A percentile compares a stretch with the other conserved stretches of the same genome.
phyloP scores from a whole-genome alignment of 1,140 invertebrate species.

The Phymastichus coffea region DNA sequence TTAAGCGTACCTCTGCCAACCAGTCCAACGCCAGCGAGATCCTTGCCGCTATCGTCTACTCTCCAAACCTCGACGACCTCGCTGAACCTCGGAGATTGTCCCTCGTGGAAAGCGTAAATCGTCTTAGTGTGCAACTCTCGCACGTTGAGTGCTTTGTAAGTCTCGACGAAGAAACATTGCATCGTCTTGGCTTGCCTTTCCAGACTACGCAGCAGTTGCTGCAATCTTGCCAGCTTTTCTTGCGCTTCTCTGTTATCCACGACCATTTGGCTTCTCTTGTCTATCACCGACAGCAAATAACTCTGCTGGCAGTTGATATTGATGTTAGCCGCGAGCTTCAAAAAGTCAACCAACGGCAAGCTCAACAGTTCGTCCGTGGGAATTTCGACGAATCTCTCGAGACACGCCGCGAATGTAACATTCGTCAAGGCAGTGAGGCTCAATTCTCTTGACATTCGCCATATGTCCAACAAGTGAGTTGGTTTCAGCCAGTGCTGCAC shows the following conservation, averaged over 20 bases:
- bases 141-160: not conserved
- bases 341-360: slow-evolving; percentile 24
- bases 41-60: slow-evolving; percentile 28
- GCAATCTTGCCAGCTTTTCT: not conserved
- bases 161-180: slow-evolving; percentile 22
- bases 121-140: not conserved
- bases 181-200: slow-evolving; percentile 8
- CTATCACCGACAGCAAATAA: no score
- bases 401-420: slow-evolving; percentile 25
- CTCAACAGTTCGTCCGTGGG: slow-evolving; percentile 15
- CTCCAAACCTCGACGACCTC: slow-evolving; percentile 29
- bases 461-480: slow-evolving; percentile 31
- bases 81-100: slow-evolving; percentile 20
- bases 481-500: slow-evolving; percentile 29
- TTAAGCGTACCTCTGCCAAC: slow-evolving; percentile 33
- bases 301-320: no score
- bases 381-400: slow-evolving; percentile 35
- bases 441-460: slow-evolving; percentile 32
- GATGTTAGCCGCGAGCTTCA: slow-evolving; percentile 32
- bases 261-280: no score
- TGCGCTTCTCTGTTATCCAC: not conserved
- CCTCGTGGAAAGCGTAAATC: slow-evolving; percentile 23
- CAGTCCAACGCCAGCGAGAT: slow-evolving; percentile 31
- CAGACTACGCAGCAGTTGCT: not conserved
- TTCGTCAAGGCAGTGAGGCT: slow-evolving; percentile 30